Evolutionary conservation across 2,888 invertebrate genomes (phyloP), one percentile per base, ranked within the genome.

Genomic region (Anorthoa munda): DNA sequence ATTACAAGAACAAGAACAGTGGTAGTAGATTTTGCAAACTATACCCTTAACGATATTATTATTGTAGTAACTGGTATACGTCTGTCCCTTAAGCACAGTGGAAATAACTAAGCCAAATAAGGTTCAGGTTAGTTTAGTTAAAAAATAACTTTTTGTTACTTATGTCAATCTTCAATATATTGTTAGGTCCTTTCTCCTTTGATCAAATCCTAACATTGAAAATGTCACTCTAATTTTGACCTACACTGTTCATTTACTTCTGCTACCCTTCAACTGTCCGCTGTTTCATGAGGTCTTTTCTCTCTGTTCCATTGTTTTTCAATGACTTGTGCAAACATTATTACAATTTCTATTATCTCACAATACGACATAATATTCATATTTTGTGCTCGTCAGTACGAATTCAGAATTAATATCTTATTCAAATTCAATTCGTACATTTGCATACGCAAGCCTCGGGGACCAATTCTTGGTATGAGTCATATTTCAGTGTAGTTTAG

Each of bases 361-460:
- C 58, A 23, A 60, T 64, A 75, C 31, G 18, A 48, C 26, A 65
- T 53, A 23, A 26, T 39, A 59, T 77, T 64, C 53, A 56, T 59
- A 60, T 66, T 72, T 55, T 50, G 18, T 31, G 51, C 31, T 48
- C 15, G 13, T 64, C 31, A 5, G 50, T 51, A 45, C n/a, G 18
- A 13, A 55, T 17, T 26, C 23, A 61, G 55, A 69, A 53, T 58
- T 64, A 70, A 65, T 63, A 31, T 68, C 45, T 78, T 82, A 78
- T 82, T 70, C 59, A 67, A 83, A 82, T 79, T 67, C 60, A n/a
- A 61, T 82, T 69, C 26, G 3, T 64, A 66, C 4, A 82, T 82
- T 80, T 78, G 39, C 79, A 59, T 68, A 77, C n/a, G 50, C 39
- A 76, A 31, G 72, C 56, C 65, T 50, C 23, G 15, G 15, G 46